A percentile compares a stretch with the other conserved stretches of the same genome.
These are phyloP conservation scores for Rostratula benghalensis DNA, from an alignment of 2,113 vertebrate species.

Conservation along the genomic window DNA sequence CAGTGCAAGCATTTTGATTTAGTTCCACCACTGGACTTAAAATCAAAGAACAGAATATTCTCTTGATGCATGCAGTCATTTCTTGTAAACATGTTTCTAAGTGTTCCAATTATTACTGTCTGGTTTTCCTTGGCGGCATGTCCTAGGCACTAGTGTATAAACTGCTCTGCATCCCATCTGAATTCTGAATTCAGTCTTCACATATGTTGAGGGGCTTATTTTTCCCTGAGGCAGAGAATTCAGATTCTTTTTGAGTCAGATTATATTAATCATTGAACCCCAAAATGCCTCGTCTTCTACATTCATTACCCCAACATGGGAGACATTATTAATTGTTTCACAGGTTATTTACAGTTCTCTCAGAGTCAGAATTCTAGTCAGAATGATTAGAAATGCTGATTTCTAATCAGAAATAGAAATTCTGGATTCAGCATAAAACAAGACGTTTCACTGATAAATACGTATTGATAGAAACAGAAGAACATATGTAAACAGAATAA, in stretches of 20 bases:
- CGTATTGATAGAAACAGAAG: neutral
- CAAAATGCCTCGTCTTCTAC: neutral
- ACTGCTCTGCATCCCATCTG: neutral
- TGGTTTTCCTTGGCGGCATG: neutral
- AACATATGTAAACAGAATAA: neutral
- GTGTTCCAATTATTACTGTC: neutral
- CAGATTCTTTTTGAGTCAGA: neutral
- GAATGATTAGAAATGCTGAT: neutral
- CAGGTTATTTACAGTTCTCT: neutral
- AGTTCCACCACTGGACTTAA: constrained; percentile 14
- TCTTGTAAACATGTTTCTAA: constrained; percentile 32
- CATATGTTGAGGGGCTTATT: constrained; percentile 16
- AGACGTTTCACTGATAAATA: neutral
- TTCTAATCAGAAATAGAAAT: neutral
- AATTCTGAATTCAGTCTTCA: neutral
- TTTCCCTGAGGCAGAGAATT: neutral
- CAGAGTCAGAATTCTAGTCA: neutral
- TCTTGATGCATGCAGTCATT: constrained; percentile 1
- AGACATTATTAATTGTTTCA: neutral
- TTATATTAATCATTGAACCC: neutral
- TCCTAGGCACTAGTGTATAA: neutral
- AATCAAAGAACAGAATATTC: constrained; percentile 13
- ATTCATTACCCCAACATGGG: neutral
- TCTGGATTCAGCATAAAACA: neutral
- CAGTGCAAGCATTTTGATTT: constrained; percentile 29